Percentiles rank a stretch among this genome's conserved stretches.
phyloP scores from a whole-genome alignment of 2,888 invertebrate genomes.

The Drosophila leonis region DNA sequence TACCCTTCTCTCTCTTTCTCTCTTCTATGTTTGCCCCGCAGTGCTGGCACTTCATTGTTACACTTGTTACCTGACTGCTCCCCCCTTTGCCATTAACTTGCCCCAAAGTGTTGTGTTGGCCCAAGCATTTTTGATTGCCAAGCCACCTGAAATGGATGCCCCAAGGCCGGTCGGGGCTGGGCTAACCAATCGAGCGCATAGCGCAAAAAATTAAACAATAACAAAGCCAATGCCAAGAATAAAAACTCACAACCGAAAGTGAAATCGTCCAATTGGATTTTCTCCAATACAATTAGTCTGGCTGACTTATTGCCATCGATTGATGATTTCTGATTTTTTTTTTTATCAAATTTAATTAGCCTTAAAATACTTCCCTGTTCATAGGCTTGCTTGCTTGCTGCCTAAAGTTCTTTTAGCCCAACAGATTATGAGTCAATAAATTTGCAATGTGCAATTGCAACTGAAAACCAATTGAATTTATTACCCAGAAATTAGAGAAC shows the following conservation, averaged over 20 bases:
- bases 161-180: neutral
- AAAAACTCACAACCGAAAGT: neutral
- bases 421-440: neutral
- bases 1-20: neutral
- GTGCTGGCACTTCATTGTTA: slow-evolving; percentile 70
- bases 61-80: slow-evolving; percentile 55
- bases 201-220: slow-evolving; percentile 76
- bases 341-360: slow-evolving; percentile 66
- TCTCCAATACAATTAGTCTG: slow-evolving; percentile 65
- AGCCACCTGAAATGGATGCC: slow-evolving; percentile 31
- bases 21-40: slow-evolving; percentile 5
- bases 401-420: too few relatives aligned
- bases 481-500: too few relatives aligned
- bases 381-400: too few relatives aligned
- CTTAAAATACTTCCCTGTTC: slow-evolving; percentile 47
- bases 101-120: slow-evolving; percentile 53
- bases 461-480: too few relatives aligned
- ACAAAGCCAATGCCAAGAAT: slow-evolving; percentile 39
- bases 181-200: slow-evolving; percentile 58
- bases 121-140: slow-evolving; percentile 61
- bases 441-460: too few relatives aligned
- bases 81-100: slow-evolving; percentile 13
- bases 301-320: slow-evolving; percentile 43
- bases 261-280: neutral
- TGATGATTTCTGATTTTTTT: slow-evolving; percentile 19